phyloP scores from a whole-genome alignment of 2,888 invertebrate genomes.

The Caenorhabditis drosophilae region DNA sequence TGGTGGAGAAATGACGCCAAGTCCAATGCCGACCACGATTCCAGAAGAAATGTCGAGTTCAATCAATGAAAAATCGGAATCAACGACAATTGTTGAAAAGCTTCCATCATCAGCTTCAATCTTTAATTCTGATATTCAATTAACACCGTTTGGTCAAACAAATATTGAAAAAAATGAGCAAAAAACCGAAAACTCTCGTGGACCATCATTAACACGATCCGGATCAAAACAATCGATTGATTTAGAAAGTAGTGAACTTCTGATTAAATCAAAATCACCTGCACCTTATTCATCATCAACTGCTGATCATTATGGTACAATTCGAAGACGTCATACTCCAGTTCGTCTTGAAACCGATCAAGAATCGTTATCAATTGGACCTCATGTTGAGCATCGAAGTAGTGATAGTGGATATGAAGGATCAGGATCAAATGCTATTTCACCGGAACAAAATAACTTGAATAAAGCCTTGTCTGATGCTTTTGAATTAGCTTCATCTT shows the following conservation, averaged over 20 bases:
- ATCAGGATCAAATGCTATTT: conserved; percentile 9
- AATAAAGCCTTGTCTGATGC: conserved; percentile 15
- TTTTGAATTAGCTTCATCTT: conserved; percentile 16
- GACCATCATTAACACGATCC: conserved; percentile 2
- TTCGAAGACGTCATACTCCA: conserved; percentile 30
- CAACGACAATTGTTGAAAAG: not conserved
- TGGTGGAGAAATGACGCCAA: not conserved
- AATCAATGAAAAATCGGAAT: too few relatives aligned
- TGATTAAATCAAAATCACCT: conserved; percentile 42
- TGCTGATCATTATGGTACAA: conserved; percentile 46
- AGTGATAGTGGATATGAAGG: conserved; percentile 12
- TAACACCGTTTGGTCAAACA: conserved; percentile 23
- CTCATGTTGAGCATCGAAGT: not conserved
- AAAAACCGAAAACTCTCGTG: conserved; percentile 1
- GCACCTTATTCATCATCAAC: conserved; percentile 39
- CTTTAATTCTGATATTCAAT: conserved; percentile 12
- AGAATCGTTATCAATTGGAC: not conserved
- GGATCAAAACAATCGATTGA: conserved; percentile 31
- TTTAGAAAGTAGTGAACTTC: conserved; percentile 37
- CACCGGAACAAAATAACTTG: conserved; percentile 8
- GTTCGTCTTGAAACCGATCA: conserved; percentile 4
- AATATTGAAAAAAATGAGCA: not conserved
- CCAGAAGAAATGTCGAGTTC: conserved; percentile 5
- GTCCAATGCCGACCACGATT: not conserved
- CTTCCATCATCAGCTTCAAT: conserved; percentile 5